Evolutionary conservation across 2,113 vertebrate genomes (phyloP), one percentile per base, ranked within the genome.

Genomic region (Atlantisia rogersi): DNA sequence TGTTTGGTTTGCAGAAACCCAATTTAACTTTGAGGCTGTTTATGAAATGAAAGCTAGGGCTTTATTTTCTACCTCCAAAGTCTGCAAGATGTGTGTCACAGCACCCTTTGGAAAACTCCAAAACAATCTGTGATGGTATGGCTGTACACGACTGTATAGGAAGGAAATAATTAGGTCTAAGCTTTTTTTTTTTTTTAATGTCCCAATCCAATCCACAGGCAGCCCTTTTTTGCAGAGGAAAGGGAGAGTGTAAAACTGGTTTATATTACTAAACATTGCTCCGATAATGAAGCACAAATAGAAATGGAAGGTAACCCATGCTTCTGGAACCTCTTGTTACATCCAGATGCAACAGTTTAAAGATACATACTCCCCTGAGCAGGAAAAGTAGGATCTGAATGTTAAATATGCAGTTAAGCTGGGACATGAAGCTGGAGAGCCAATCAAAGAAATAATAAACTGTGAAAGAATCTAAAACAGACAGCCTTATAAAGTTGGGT

Each of bases 381-480:
- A 82, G 56, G 71, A 86, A 65, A 35, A 74, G 44, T 59, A 71
- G 64, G 87, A 91, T 87, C 90, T 94, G 91, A 95, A 97, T 91
- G 88, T 96, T 92, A 97, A 97, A 75, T 90, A 91, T 59, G 90
- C 59, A 89, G 74, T 83, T 87, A 82, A 86, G 48, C 44, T 75
- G 74, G 82, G 95, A 95, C n/a, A 77, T 68, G 63, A 95, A 85
- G 40, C 65, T 93, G 71, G 39, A 94, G 39, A 94, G 29, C 17
- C 59, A 91, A 50, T 84, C 53, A 94, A 94, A 95, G 62, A 94
- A 96, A 95, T 87, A 94, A 95, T 84, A 95, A 96, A 89, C 82
- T 68, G 18, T 71, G 85, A 78, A 94, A 93, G 55, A 97, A 94
- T 96, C 70, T 95, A 87, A 87, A 94, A 53, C 3, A 14, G 96